phyloP scores from a whole-genome alignment of 2,888 invertebrate species.

The Glomeris marginata region DNA sequence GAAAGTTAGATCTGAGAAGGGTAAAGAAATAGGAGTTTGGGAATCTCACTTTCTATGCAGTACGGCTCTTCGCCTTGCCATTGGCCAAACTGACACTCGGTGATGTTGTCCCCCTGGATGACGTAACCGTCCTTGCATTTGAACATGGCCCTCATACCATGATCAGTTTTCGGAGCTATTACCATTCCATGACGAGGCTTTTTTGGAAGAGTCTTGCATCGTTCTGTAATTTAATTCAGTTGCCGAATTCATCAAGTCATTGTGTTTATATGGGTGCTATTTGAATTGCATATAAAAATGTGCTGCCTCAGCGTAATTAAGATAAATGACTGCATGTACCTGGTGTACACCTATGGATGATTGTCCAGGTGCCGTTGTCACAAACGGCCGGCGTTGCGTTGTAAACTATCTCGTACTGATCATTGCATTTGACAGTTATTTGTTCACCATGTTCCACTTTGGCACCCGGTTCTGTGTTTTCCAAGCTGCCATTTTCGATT shows the following conservation, averaged over 20 bases:
- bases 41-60: constrained; percentile 45
- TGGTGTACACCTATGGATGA: constrained; percentile 71
- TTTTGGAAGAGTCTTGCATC: constrained; percentile 67
- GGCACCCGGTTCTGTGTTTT: constrained; percentile 23
- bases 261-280: no score
- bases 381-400: constrained; percentile 64
- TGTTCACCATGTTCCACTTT: constrained; percentile 52
- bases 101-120: constrained; percentile 59
- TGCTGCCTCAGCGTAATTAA: no score
- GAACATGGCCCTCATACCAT: constrained; percentile 87
- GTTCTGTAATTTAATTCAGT: constrained; percentile 30
- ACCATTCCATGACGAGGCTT: constrained; percentile 87
- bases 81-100: constrained; percentile 81
- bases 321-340: constrained; percentile 41
- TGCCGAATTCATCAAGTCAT: no score
- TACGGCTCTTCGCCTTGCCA: constrained; percentile 82
- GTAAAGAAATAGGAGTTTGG: no score
- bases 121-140: constrained; percentile 85
- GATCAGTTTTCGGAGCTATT: constrained; percentile 92
- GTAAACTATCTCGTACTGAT: constrained; percentile 49
- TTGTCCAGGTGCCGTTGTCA: constrained; percentile 91
- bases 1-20: no score
- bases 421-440: constrained; percentile 59
- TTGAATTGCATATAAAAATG: no score
- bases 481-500: constrained; percentile 31